Evolutionary conservation across 2,797 vertebrate genomes (phyloP).

Genomic region (Chelon labrosus): DNA sequence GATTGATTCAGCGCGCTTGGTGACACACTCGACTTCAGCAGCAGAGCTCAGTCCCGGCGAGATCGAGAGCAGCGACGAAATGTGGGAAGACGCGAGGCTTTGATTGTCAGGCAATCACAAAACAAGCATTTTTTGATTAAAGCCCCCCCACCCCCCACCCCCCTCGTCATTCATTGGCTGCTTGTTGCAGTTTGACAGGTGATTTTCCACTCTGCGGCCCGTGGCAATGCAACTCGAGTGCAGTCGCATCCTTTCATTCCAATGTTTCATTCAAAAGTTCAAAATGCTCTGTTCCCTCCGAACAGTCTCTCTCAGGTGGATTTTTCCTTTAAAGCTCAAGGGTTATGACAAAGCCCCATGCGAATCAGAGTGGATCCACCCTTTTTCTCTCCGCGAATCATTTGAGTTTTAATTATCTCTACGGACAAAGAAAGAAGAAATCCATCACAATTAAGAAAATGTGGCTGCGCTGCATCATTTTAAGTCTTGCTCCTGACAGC

Average conservation of each 20-base stretch:
- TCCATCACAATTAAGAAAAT: constrained; percentile 8
- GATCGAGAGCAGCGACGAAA: neutral
- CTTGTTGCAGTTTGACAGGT: constrained; percentile 33
- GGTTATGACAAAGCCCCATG: constrained; percentile 1
- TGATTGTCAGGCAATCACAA: constrained; percentile 55
- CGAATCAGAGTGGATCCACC: too few species aligned
- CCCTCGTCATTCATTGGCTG: constrained; percentile 7
- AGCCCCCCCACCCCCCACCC: neutral
- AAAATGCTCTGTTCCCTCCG: constrained; percentile 4
- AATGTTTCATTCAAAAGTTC: constrained; percentile 16
- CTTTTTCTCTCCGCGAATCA: too few species aligned
- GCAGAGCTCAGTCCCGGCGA: neutral
- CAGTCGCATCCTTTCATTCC: constrained; percentile 18
- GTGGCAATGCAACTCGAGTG: constrained; percentile 14
- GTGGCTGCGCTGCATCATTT: neutral
- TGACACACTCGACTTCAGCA: neutral
- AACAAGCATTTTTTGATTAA: constrained; percentile 24
- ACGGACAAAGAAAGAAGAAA: constrained; percentile 5
- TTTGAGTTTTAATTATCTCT: neutral
- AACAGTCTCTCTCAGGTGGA: constrained; percentile 33
- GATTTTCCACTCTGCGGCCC: constrained; percentile 26
- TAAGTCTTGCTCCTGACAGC: neutral
- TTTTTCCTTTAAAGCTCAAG: constrained; percentile 24
- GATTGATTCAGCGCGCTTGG: constrained; percentile 15
- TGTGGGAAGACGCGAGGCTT: constrained; percentile 13